Base-by-base conservation (phyloP, 2,888 invertebrate genomes). In the Caprella mutica region DNA sequence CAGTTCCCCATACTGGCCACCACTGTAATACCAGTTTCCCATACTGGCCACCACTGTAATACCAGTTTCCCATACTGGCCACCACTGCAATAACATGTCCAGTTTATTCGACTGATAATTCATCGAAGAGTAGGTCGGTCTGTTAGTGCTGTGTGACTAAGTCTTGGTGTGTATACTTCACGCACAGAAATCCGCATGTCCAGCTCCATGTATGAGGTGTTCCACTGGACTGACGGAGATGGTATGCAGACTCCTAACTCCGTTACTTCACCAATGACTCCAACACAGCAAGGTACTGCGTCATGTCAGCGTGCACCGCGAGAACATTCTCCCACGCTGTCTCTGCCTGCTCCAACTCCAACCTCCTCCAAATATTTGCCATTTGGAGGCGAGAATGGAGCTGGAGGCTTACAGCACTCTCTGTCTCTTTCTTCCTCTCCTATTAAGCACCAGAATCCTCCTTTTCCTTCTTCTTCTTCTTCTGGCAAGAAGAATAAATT, bases 191-290 rank as follows among this genome's bases (percentile, higher is more conserved):
- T 76, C 73, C 78, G 78, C 76, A 80, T 80, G 76, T 80, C 81
- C 73, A 78, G 81, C 73, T 82, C 82, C 72, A 82, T 82, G 80
- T 81, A 82, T 76, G 82, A 82, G 76, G 81, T 82, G 70, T 81
- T 82, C 75, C 80, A 81, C 77, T 81, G 81, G 81, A 79, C 74
- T 70, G 69, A 71, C 71, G 70, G 71, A 59, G 35, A 33, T 65
- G 14, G 57, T 66, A 38, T 67, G 66, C 9, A 66, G 69, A 2
- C 59, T 66, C 33, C 65, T 67, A 50, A 90, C 90, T 66, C 90
- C 91, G 79, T 79, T 90, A 72, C 86, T 87, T 78, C 90, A 90
- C 67, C 89, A 89, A 68, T 80, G 86, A 74, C 88, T 89, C 69
- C 82, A 79, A 65, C 77, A 82, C 69, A 83, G 83, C 70, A 70